These are phyloP conservation scores for Toxostoma redivivum DNA, from an alignment of 2,113 vertebrate species.

Conservation along the genomic window DNA sequence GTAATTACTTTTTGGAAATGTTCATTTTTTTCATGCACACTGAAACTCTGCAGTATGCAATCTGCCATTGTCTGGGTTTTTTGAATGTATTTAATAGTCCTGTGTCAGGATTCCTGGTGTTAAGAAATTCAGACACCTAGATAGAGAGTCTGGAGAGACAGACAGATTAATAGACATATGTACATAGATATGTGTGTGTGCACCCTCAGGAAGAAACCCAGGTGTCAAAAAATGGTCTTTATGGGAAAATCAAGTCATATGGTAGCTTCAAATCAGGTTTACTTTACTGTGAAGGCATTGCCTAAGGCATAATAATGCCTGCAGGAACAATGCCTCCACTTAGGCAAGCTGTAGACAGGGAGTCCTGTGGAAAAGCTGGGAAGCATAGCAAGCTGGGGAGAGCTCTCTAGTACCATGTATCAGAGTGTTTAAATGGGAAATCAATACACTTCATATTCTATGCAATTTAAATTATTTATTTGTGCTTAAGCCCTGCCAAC, in stretches of 20 bases:
- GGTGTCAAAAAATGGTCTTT: background rate
- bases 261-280: background rate
- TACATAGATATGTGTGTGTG: background rate
- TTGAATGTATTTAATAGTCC: background rate
- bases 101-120: background rate
- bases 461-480: background rate
- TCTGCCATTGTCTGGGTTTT: background rate
- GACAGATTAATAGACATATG: background rate
- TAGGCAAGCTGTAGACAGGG: background rate
- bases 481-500: background rate
- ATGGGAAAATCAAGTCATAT: background rate
- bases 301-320: background rate
- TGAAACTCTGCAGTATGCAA: background rate
- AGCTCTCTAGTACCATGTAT: background rate
- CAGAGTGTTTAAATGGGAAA: background rate
- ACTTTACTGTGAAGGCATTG: background rate
- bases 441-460: background rate
- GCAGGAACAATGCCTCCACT: background rate
- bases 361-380: background rate
- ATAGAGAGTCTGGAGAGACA: background rate
- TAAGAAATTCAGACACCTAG: background rate
- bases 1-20: background rate
- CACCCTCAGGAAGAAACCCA: background rate
- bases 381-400: background rate
- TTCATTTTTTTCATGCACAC: background rate